Evolutionary conservation across 2,797 vertebrate genomes (phyloP).

Genomic region (Buphagus erythrorhynchus): DNA sequence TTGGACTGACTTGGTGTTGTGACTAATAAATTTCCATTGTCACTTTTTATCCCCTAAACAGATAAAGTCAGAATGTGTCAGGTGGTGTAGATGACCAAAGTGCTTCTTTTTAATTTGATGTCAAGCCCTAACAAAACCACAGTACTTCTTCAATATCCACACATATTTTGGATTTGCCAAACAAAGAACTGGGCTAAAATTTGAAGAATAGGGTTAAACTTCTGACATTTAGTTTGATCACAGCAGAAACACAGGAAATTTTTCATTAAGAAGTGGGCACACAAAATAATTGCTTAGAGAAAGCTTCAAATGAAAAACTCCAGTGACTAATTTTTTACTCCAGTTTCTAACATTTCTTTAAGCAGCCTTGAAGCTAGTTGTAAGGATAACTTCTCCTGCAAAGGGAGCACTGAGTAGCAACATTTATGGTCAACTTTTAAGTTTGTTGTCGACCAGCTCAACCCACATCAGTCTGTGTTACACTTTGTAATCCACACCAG

Average conservation of each 20-base stretch:
- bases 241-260: not conserved
- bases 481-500: not conserved
- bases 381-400: not conserved
- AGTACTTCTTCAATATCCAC: not conserved
- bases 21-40: not conserved
- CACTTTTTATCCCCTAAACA: not conserved
- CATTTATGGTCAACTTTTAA: not conserved
- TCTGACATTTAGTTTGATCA: not conserved
- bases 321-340: not conserved
- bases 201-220: not conserved
- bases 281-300: not conserved
- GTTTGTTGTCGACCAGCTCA: not conserved
- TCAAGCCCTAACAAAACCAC: not conserved
- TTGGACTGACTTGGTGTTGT: not conserved
- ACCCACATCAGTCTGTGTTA: not conserved
- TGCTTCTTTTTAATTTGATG: not conserved
- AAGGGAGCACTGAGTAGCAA: not conserved
- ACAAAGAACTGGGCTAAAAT: not conserved
- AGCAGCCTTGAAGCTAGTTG: not conserved
- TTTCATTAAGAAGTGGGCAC: not conserved
- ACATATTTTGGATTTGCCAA: not conserved
- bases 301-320: not conserved
- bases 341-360: not conserved
- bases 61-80: not conserved
- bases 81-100: not conserved